These are phyloP conservation scores for Odontesthes bonariensis DNA, from an alignment of 2,113 vertebrate species.

Conservation along the genomic window DNA sequence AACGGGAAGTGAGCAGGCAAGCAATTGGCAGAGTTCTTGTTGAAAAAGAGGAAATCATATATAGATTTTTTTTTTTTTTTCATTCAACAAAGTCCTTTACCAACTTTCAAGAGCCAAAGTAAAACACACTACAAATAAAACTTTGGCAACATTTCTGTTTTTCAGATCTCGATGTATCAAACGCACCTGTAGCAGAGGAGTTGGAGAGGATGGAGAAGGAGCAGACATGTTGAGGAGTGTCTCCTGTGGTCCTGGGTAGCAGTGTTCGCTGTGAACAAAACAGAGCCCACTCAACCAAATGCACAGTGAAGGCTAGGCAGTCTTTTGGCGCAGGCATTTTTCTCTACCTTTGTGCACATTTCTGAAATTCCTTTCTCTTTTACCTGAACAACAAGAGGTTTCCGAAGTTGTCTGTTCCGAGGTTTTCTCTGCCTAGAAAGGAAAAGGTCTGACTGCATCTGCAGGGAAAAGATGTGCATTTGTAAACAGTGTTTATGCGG, in stretches of 20 bases:
- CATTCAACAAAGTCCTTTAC: background rate
- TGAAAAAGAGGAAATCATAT: slow-evolving; percentile 4
- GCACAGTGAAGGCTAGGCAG: background rate
- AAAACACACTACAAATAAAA: background rate
- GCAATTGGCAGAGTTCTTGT: slow-evolving; percentile 13
- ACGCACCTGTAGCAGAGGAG: slow-evolving; percentile 91
- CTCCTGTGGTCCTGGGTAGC: slow-evolving; percentile 93
- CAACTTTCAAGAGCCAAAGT: background rate
- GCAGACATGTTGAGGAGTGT: slow-evolving; percentile 93
- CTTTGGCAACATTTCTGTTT: background rate
- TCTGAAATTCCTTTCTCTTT: slow-evolving; percentile 36
- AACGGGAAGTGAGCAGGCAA: slow-evolving; percentile 42
- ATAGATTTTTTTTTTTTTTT: background rate
- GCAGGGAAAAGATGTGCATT: background rate
- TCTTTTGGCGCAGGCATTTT: background rate
- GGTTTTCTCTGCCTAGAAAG: slow-evolving; percentile 91
- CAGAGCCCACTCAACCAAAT: slow-evolving; percentile 1
- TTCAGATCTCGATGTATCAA: background rate
- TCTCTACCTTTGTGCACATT: background rate
- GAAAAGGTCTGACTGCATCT: slow-evolving; percentile 94
- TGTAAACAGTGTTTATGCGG: background rate
- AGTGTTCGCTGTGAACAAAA: slow-evolving; percentile 88
- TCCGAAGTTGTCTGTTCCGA: slow-evolving; percentile 91
- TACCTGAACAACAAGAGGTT: slow-evolving; percentile 97
- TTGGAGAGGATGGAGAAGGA: slow-evolving; percentile 97